phyloP scores from a whole-genome alignment of 2,888 invertebrate genomes.

The Aspidiotus rigidus region DNA sequence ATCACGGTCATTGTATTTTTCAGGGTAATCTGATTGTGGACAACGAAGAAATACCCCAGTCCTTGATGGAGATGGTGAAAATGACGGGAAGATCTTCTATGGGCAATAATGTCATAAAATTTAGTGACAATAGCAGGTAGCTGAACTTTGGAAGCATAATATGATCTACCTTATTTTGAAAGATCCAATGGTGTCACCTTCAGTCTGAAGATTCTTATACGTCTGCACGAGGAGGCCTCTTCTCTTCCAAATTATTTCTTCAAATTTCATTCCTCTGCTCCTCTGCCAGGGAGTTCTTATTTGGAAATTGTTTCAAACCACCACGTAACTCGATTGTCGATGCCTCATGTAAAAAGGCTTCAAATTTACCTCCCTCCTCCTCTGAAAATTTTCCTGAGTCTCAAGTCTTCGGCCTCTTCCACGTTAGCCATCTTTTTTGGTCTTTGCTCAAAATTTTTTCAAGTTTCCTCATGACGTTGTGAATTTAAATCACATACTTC shows the following conservation, averaged over 20 bases:
- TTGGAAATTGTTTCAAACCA: neutral
- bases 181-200: neutral
- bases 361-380: too few relatives aligned
- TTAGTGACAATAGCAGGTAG: conserved; percentile 91
- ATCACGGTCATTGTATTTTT: neutral
- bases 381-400: too few relatives aligned
- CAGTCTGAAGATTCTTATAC: neutral
- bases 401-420: too few relatives aligned
- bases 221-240: neutral
- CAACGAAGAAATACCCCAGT: conserved; percentile 64
- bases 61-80: conserved; percentile 86
- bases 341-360: neutral
- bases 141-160: conserved; percentile 14
- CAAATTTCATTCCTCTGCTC: neutral
- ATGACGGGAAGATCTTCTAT: conserved; percentile 78
- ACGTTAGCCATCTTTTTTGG: too few relatives aligned
- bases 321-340: too few relatives aligned
- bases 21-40: conserved; percentile 75
- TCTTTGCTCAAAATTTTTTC: too few relatives aligned
- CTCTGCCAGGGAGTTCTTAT: neutral
- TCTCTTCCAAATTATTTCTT: neutral
- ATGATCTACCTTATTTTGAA: neutral
- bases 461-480: too few relatives aligned
- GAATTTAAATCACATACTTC: too few relatives aligned
- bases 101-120: conserved; percentile 90